Base-by-base conservation (phyloP, 2,888 invertebrate genomes). In the Acleris literana region DNA sequence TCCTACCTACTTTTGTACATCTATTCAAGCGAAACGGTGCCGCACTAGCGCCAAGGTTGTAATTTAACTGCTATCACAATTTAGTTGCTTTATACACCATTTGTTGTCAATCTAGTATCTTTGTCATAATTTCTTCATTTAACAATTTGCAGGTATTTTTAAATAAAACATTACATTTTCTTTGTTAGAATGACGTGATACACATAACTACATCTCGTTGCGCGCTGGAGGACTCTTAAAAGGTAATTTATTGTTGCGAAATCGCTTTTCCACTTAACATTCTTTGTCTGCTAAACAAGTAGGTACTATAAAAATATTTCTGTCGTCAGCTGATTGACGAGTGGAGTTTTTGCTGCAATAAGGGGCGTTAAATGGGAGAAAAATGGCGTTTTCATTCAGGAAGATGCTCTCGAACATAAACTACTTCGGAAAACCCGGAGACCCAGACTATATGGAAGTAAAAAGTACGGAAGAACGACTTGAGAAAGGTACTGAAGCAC, bases 351-450 rank as follows among this genome's bases (percentile, higher is more conserved):
- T 60, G 44, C 63, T 56, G 58, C 44, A 43, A 22, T 60, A 55
- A 56, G 44, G 25, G 49, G 29, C 43, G 33, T 63, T 62, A 56
- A n/a, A 62, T 68, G 54, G 16, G 44, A 63, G 9, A 49, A 81
- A 73, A 75, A 92, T 92, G 92, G 88, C 92, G 83, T 92, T 92
- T 76, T 88, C 92, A 3, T 72, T 92, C 57, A 76, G 89, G 70
- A 90, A 87, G 76, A 92, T 92, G 81, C 77, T 92, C 60, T 90
- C 90, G 5, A 91, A 90, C 70, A 92, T 92, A 54, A 85, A 79
- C 3, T 92, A 92, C 71, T 92, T 92, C 69, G 83, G 90, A 22
- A 90, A 90, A 71, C 75, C 88, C 9, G 88, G 77, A 0, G 83
- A 82, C 0, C 66, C 68, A 0, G 72, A 73, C 3, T 69, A 69